Evolutionary conservation across 2,888 invertebrate species (phyloP).

Genomic region (Polietes domitor): DNA sequence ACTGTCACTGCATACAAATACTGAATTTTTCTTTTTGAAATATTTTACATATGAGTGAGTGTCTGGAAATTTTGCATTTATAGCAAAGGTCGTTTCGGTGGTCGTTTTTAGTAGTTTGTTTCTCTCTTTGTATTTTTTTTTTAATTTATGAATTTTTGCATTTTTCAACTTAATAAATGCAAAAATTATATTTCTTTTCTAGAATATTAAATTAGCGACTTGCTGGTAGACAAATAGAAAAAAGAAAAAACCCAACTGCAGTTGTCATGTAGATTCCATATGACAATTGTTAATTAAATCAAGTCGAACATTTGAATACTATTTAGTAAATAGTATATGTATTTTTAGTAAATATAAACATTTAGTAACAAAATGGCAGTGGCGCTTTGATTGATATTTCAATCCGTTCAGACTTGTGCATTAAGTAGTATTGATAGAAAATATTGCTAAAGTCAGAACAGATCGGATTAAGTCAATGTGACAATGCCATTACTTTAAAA

Average conservation of each 20-base stretch:
- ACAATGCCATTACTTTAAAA: too few species aligned
- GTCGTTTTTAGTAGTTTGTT: neutral
- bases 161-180: neutral
- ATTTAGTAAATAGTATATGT: too few species aligned
- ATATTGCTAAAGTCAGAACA: too few species aligned
- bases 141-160: constrained; percentile 2
- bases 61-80: neutral
- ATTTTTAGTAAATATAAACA: too few species aligned
- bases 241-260: constrained; percentile 37
- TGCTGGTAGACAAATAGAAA: neutral
- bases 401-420: too few species aligned
- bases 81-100: neutral
- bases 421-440: too few species aligned
- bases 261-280: constrained; percentile 25
- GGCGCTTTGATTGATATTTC: too few species aligned
- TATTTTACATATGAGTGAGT: neutral
- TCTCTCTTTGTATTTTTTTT: neutral
- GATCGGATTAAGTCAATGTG: too few species aligned
- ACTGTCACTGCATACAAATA: too few species aligned
- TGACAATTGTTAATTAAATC: constrained; percentile 33
- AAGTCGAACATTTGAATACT: constrained; percentile 45
- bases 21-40: too few species aligned
- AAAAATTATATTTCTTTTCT: constrained; percentile 24
- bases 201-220: constrained; percentile 1
- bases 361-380: too few species aligned